Evolutionary conservation across 2,888 invertebrate species (phyloP).

Genomic region (Camptogramma bilineatum): DNA sequence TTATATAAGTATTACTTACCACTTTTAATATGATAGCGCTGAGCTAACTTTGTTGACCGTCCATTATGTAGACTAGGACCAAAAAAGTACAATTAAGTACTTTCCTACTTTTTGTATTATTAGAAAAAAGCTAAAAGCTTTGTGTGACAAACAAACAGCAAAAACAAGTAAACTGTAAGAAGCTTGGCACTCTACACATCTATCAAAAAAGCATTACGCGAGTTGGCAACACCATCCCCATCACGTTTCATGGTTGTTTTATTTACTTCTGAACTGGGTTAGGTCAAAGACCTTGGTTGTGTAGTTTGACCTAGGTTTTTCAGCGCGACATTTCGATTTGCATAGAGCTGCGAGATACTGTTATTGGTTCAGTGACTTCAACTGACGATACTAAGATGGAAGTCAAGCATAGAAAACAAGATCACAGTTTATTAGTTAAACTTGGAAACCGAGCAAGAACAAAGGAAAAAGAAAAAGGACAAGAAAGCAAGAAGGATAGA

Average conservation of each 20-base stretch:
- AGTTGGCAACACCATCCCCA: conserved; percentile 17
- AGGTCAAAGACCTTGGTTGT: conserved; percentile 44
- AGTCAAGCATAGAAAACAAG: too few relatives aligned
- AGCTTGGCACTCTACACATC: conserved; percentile 8
- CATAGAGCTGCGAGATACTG: conserved; percentile 16
- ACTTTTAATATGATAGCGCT: too few relatives aligned
- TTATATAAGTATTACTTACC: too few relatives aligned
- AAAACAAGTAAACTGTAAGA: not conserved
- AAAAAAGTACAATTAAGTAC: too few relatives aligned
- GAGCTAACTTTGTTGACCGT: not conserved
- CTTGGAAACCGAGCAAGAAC: too few relatives aligned
- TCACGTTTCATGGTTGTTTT: conserved; percentile 18
- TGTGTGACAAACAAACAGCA: not conserved
- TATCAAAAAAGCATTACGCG: conserved; percentile 14
- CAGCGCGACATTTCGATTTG: conserved; percentile 34
- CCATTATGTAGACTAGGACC: too few relatives aligned
- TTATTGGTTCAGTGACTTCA: conserved; percentile 6
- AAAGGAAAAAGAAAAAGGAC: too few relatives aligned
- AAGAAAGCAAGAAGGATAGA: too few relatives aligned
- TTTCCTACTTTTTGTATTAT: too few relatives aligned
- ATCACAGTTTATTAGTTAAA: too few relatives aligned
- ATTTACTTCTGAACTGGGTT: conserved; percentile 38
- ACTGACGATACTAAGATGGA: not conserved
- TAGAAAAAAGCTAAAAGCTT: not conserved
- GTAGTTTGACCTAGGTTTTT: conserved; percentile 38